These are phyloP conservation scores for Xestia sexstrigata DNA, from an alignment of 2,888 invertebrate species.

Conservation along the genomic window DNA sequence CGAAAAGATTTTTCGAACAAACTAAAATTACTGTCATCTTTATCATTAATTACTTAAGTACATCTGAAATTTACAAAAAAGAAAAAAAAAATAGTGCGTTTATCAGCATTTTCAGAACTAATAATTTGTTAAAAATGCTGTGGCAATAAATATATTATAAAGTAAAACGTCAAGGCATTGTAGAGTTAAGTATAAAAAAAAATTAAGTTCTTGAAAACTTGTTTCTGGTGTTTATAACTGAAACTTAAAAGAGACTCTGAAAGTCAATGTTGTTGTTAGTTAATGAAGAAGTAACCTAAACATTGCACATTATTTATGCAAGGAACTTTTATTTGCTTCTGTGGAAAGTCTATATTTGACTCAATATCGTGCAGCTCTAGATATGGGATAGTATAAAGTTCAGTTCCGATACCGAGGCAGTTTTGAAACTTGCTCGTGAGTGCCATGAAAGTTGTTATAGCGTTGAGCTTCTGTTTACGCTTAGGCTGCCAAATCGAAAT, in stretches of 20 bases:
- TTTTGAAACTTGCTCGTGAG: constrained; percentile 64
- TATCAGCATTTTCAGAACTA: neutral
- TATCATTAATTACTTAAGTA: too few relatives aligned
- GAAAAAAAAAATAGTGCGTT: neutral
- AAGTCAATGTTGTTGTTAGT: neutral
- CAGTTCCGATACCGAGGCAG: constrained; percentile 52
- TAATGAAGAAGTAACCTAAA: constrained; percentile 4
- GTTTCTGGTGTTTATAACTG: neutral
- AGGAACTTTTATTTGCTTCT: constrained; percentile 42
- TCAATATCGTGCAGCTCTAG: constrained; percentile 58
- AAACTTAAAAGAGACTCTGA: neutral
- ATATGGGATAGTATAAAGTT: constrained; percentile 63
- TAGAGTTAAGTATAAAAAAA: neutral
- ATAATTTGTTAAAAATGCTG: too few relatives aligned
- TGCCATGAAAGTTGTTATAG: constrained; percentile 59
- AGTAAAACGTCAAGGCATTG: neutral
- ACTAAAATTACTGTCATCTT: neutral
- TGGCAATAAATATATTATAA: too few relatives aligned
- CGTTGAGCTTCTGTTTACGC: constrained; percentile 55
- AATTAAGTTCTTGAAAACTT: neutral
- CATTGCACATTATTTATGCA: constrained; percentile 42
- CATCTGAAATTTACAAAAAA: neutral
- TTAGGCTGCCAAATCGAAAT: constrained; percentile 36
- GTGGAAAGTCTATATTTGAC: constrained; percentile 46
- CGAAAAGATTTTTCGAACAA: neutral